Evolutionary conservation across 2,888 invertebrate genomes (phyloP).

Genomic region (Caenorhabditis plicata): DNA sequence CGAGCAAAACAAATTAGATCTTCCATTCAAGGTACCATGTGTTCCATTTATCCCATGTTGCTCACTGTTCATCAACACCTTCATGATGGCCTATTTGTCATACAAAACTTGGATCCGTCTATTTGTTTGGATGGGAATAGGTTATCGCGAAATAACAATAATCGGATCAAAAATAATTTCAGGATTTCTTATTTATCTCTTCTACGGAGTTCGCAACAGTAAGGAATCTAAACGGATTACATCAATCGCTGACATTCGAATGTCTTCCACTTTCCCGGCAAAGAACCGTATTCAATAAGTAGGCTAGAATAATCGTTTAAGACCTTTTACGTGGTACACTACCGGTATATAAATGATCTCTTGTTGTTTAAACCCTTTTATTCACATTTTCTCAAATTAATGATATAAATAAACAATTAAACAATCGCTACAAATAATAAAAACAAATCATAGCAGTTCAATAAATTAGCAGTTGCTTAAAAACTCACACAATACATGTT

Average conservation of each 20-base stretch:
- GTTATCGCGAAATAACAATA: slow-evolving; percentile 65
- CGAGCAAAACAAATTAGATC: slow-evolving; percentile 30
- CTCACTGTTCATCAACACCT: slow-evolving; percentile 82
- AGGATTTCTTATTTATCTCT: slow-evolving; percentile 89
- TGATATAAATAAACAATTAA: no score
- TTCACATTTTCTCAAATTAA: no score
- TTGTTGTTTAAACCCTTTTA: neutral
- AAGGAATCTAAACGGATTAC: slow-evolving; percentile 31
- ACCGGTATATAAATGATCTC: no score
- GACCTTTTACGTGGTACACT: no score
- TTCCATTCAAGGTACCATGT: slow-evolving; percentile 28
- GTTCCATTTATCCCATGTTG: slow-evolving; percentile 28
- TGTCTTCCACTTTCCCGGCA: slow-evolving; percentile 26
- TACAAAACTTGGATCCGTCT: slow-evolving; percentile 84
- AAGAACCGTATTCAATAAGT: slow-evolving; percentile 15
- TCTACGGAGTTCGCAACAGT: slow-evolving; percentile 84
- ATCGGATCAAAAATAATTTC: slow-evolving; percentile 39
- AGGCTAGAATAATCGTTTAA: no score
- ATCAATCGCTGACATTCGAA: slow-evolving; percentile 26
- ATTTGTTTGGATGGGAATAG: slow-evolving; percentile 85
- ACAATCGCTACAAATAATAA: no score
- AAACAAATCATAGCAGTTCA: no score
- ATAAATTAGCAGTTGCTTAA: no score
- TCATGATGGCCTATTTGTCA: slow-evolving; percentile 86
- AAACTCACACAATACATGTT: neutral